Base-by-base conservation (phyloP, 1,140 invertebrate species). In the Pseudoatta argentina region DNA sequence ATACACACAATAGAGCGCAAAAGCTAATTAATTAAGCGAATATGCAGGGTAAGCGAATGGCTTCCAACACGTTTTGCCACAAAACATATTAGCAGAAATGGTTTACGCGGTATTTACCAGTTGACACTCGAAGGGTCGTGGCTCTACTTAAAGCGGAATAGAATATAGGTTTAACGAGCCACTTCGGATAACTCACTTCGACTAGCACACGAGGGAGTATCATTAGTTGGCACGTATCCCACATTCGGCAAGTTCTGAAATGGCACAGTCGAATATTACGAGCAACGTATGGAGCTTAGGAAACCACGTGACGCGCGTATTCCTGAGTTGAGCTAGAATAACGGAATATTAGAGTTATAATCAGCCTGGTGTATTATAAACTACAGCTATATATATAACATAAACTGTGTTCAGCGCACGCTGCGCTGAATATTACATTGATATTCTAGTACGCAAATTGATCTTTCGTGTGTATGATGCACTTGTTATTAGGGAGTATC, bases 101-200 rank as follows among this genome's bases (percentile, higher is more conserved):
- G 66, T 71, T 86, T 85, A 77, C 48, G 77, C 66, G 63, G 64
- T 72, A 86, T 86, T 83, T 86, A 82, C 67, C 78, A 44, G 77
- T 44, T 48, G 57, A 57, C 57, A 72, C 53, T 86, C 85, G 82
- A 86, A 83, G 85, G 39, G 57, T 44, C 53, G 44, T 44, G 66
- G 24, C 18, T 48, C 77, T 71, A 81, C 66, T 82, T 86, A 87
- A 85, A 87, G 79, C 27, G 79, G 39, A 75, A 66, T 44, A 83
- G 79, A 87, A 72, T 82, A 83, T 78, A 44, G 75, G 51, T 86
- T 81, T 86, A 86, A 87, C 86, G 86, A 87, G 86, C 69, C 79
- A 87, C 79, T 87, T 75, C 64, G 86, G 48, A 83, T 73, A 87
- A 83, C 59, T 69, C 79, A 73, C 79, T 87, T 87, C 69, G 67